Conservation (phyloP, 2,888 invertebrate genomes). For the Agrilus biguttatus region DNA sequence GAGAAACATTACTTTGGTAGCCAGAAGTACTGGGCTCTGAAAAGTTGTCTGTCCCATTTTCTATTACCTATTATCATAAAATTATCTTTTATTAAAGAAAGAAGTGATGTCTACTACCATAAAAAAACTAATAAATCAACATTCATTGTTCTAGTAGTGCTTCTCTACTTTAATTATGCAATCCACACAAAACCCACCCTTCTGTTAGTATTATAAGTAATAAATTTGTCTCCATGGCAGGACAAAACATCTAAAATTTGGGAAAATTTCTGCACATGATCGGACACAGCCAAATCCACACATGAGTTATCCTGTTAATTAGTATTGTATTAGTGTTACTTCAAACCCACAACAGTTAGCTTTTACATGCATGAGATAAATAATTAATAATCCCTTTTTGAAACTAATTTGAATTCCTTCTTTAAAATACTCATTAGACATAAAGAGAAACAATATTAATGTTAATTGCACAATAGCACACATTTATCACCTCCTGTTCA, state of each 20-base stretch:
- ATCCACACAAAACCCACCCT: constrained; percentile 14
- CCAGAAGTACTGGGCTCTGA: constrained; percentile 14
- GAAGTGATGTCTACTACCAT: background rate
- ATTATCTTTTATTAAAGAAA: background rate
- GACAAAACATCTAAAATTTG: constrained; percentile 18
- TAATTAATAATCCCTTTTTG: no score
- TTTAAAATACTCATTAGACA: no score
- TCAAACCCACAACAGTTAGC: background rate
- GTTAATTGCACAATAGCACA: no score
- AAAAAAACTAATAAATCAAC: background rate
- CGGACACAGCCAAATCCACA: constrained; percentile 19
- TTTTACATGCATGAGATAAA: no score
- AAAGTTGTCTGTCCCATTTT: constrained; percentile 17
- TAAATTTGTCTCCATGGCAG: constrained; percentile 16
- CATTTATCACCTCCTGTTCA: constrained; percentile 10
- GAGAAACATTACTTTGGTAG: constrained; percentile 6
- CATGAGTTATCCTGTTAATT: constrained; percentile 9
- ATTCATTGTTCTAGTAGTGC: background rate
- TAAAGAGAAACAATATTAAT: no score
- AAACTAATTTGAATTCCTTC: no score
- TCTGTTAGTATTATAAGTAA: constrained; percentile 16
- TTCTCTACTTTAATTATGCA: background rate
- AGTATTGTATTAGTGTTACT: constrained; percentile 3
- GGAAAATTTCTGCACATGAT: constrained; percentile 19
- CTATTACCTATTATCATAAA: constrained; percentile 9